A percentile compares a stretch with the other conserved stretches of the same genome.
These are phyloP conservation scores for Cosmia pyralina DNA, from an alignment of 2,888 invertebrate species.

Conservation along the genomic window DNA sequence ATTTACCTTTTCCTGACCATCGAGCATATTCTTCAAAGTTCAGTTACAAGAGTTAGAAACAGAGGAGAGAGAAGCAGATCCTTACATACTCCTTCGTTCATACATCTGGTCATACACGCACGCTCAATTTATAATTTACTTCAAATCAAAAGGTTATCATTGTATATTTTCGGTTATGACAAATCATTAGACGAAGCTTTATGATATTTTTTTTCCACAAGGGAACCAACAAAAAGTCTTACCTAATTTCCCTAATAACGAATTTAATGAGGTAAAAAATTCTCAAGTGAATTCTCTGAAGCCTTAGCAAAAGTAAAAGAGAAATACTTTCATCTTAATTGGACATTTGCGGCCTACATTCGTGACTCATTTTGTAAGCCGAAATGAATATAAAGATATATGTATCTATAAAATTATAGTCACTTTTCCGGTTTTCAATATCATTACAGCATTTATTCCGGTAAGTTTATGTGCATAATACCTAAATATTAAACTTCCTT, in stretches of 20 bases:
- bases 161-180: conserved; percentile 10
- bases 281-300: conserved; percentile 30
- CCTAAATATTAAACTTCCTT: neutral
- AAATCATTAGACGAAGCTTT: conserved; percentile 1
- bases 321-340: conserved; percentile 56
- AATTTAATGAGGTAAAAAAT: conserved; percentile 57
- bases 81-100: too few species aligned
- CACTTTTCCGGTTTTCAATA: too few species aligned
- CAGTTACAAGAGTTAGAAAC: neutral
- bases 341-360: conserved; percentile 47
- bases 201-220: neutral
- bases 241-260: conserved; percentile 20
- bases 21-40: neutral
- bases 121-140: neutral
- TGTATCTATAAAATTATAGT: too few species aligned
- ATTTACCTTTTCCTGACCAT: neutral
- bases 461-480: neutral
- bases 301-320: conserved; percentile 15
- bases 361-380: conserved; percentile 16
- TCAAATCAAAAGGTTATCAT: neutral
- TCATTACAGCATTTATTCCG: neutral
- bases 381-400: neutral
- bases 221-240: conserved; percentile 3
- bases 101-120: too few species aligned
- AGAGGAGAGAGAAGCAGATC: too few species aligned